These are phyloP conservation scores for Myrmecophaga tridactyla DNA, from an alignment of 2,113 vertebrate species.

Conservation along the genomic window DNA sequence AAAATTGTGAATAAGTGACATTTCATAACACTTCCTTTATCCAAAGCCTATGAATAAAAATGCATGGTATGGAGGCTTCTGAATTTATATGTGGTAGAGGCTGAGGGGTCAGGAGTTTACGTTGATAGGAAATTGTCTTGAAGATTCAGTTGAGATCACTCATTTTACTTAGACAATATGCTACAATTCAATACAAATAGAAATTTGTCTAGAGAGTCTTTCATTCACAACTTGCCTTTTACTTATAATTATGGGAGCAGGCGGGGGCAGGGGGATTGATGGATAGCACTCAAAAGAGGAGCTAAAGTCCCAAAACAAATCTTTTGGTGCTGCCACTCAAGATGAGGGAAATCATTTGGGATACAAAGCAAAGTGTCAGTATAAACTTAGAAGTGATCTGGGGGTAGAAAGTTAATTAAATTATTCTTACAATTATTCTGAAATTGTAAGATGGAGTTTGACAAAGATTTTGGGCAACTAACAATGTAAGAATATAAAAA, in stretches of 20 bases:
- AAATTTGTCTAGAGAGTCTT: neutral
- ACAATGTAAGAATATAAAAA: neutral
- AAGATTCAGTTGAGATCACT: neutral
- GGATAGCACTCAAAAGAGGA: neutral
- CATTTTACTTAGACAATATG: neutral
- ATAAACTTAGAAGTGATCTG: neutral
- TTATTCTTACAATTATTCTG: too few species aligned
- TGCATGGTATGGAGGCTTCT: neutral
- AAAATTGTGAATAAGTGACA: neutral
- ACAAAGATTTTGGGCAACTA: too few species aligned
- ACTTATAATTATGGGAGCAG: neutral
- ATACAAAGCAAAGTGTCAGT: neutral
- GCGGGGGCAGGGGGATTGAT: neutral
- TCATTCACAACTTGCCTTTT: neutral
- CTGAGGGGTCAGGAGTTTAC: neutral
- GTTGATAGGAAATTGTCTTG: neutral
- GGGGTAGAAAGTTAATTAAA: neutral
- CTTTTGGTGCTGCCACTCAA: neutral
- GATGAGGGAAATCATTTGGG: neutral
- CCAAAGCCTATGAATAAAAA: neutral
- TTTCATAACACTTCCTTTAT: neutral
- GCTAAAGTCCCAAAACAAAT: neutral
- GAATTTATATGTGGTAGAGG: neutral
- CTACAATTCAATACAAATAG: neutral
- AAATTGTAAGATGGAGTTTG: too few species aligned